phyloP scores from a whole-genome alignment of 2,888 invertebrate species.

The Drosophila atripex region DNA sequence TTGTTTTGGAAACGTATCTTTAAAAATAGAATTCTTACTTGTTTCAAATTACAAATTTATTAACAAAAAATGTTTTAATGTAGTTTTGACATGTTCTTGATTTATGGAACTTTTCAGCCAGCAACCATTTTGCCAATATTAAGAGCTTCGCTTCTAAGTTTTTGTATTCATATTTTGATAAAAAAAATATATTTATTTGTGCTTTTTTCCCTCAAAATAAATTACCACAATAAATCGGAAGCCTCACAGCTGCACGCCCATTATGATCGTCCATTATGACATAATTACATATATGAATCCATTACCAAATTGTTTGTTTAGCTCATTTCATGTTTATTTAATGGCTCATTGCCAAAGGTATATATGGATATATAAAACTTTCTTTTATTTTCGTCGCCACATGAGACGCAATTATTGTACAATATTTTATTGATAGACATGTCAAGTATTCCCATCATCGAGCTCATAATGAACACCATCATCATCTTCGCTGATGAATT shows the following conservation, averaged over 20 bases:
- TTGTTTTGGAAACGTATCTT: neutral
- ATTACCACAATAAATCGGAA: slow-evolving; percentile 2
- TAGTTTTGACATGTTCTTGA: neutral
- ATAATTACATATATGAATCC: slow-evolving; percentile 52
- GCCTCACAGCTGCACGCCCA: slow-evolving; percentile 20
- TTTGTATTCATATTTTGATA: neutral
- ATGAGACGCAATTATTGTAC: slow-evolving; percentile 48
- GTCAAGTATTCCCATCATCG: slow-evolving; percentile 62
- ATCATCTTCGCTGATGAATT: slow-evolving; percentile 21
- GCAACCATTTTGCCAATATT: neutral
- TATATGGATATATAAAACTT: slow-evolving; percentile 53
- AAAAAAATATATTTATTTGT: neutral
- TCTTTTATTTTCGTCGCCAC: slow-evolving; percentile 63
- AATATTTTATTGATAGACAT: slow-evolving; percentile 62
- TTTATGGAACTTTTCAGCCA: too few species aligned
- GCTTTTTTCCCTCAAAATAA: neutral
- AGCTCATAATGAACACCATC: slow-evolving; percentile 14
- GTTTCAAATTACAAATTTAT: neutral
- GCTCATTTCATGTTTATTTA: slow-evolving; percentile 30
- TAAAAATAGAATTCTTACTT: neutral
- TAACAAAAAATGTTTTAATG: too few species aligned
- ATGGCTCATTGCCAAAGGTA: slow-evolving; percentile 42
- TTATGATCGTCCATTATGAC: slow-evolving; percentile 53
- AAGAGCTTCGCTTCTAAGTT: neutral
- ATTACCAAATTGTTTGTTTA: slow-evolving; percentile 43